Conservation (phyloP, 2,888 invertebrate species). For the Ephialtes manifestator region DNA sequence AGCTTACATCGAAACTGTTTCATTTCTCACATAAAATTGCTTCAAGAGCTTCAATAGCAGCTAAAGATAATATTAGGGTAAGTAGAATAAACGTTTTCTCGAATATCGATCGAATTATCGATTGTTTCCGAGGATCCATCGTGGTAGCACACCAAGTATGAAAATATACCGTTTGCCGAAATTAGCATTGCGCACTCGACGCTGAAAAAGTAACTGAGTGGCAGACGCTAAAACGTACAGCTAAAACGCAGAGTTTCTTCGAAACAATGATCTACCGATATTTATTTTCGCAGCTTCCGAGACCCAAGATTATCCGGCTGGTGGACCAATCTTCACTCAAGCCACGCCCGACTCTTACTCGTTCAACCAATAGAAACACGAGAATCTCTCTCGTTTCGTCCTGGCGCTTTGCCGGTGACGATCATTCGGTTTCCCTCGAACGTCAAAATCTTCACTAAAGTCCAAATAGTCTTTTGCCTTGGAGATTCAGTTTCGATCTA, state of each 20-base stretch:
- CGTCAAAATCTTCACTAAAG: slow-evolving; percentile 70
- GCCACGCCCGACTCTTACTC: slow-evolving; percentile 79
- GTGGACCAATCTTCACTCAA: slow-evolving; percentile 74
- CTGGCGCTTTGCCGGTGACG: slow-evolving; percentile 56
- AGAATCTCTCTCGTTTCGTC: slow-evolving; percentile 52
- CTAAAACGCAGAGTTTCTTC: slow-evolving; percentile 64
- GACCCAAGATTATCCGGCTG: slow-evolving; percentile 72
- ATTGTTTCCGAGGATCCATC: slow-evolving; percentile 59
- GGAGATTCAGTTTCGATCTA: slow-evolving; percentile 24
- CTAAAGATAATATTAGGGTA: neutral
- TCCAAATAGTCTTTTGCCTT: slow-evolving; percentile 12
- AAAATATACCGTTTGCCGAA: slow-evolving; percentile 58
- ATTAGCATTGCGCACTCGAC: slow-evolving; percentile 58
- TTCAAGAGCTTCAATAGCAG: neutral
- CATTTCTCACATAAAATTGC: neutral
- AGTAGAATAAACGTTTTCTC: slow-evolving; percentile 16
- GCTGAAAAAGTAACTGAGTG: slow-evolving; percentile 59
- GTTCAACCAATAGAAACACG: slow-evolving; percentile 77
- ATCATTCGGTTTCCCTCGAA: slow-evolving; percentile 72
- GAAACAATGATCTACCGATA: slow-evolving; percentile 76
- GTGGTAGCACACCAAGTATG: neutral
- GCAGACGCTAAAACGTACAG: slow-evolving; percentile 12
- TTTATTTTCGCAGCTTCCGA: slow-evolving; percentile 79
- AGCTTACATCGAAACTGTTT: slow-evolving; percentile 9
- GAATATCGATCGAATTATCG: slow-evolving; percentile 57